phyloP scores from a whole-genome alignment of 1,140 invertebrate species.

The Lepidostoma basale region DNA sequence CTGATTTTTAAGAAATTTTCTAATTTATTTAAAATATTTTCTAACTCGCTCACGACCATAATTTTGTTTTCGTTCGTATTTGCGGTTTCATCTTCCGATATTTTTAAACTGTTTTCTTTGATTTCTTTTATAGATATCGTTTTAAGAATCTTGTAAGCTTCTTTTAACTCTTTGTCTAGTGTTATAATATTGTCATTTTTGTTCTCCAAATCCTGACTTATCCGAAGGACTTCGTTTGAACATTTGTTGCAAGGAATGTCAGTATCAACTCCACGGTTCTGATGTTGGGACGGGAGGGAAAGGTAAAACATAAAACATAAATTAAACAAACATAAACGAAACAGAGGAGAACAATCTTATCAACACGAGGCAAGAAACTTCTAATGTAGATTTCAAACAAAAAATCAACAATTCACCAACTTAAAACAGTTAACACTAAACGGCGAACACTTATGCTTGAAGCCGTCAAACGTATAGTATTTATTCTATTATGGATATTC shows the following conservation, averaged over 20 bases:
- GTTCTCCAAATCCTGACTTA: slow-evolving; percentile 44
- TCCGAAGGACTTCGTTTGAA: slow-evolving; percentile 30
- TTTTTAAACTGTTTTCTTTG: slow-evolving; percentile 2
- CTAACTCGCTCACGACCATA: slow-evolving; percentile 18
- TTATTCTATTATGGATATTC: slow-evolving; percentile 4
- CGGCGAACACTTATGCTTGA: neutral
- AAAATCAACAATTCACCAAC: slow-evolving; percentile 26
- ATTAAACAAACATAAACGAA: slow-evolving; percentile 17
- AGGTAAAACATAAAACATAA: slow-evolving; percentile 29
- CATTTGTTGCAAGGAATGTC: slow-evolving; percentile 8
- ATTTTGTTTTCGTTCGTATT: slow-evolving; percentile 14
- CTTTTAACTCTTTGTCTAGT: slow-evolving; percentile 35
- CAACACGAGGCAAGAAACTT: neutral
- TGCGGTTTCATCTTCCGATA: neutral
- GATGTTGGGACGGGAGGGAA: slow-evolving; percentile 15
- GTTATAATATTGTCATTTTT: slow-evolving; percentile 38
- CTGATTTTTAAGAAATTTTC: slow-evolving; percentile 30
- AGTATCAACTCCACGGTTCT: slow-evolving; percentile 27
- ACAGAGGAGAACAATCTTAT: slow-evolving; percentile 9
- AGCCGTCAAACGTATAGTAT: too few species aligned
- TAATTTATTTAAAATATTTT: slow-evolving; percentile 35
- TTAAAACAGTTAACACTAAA: neutral
- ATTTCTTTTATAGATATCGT: neutral
- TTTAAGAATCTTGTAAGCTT: slow-evolving; percentile 33
- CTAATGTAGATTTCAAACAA: slow-evolving; percentile 16